Evolutionary conservation across 2,797 vertebrate genomes (phyloP).

Genomic region (Pipistrellus kuhlii): DNA sequence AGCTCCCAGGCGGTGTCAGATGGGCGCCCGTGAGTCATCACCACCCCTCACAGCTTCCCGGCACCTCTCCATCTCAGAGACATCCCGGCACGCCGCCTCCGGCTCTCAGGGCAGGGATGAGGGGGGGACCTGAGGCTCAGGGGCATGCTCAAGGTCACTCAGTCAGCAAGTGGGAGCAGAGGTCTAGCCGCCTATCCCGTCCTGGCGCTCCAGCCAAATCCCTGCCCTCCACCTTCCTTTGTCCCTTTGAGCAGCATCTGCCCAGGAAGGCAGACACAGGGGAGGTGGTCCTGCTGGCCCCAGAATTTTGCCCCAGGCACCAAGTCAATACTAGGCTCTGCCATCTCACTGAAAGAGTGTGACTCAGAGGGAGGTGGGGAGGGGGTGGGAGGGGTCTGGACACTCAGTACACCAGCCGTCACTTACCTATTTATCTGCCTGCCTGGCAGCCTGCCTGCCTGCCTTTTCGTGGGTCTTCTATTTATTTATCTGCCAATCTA

Average conservation of each 20-base stretch:
- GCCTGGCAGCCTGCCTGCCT: constrained; percentile 5
- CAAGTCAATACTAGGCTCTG: rapidly evolving
- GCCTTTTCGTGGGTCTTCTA: neutral
- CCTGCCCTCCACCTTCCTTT: neutral
- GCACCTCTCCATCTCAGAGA: neutral
- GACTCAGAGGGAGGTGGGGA: rapidly evolving
- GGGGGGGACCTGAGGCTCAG: rapidly evolving
- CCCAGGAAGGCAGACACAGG: neutral
- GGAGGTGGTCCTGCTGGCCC: rapidly evolving
- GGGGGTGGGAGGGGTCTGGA: rapidly evolving
- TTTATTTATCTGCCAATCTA: constrained; percentile 37
- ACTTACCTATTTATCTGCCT: neutral
- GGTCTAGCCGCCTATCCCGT: neutral
- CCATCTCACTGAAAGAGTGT: rapidly evolving
- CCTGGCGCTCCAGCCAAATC: rapidly evolving
- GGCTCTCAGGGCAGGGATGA: rapidly evolving
- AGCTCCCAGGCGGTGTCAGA: neutral
- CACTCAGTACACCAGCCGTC: rapidly evolving
- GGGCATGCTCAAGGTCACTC: neutral
- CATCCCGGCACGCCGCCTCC: rapidly evolving
- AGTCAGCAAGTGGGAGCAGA: neutral
- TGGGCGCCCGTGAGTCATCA: neutral
- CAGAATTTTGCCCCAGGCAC: neutral
- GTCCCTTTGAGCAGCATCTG: neutral
- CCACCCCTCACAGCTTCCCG: rapidly evolving